A percentile compares a stretch with the other conserved stretches of the same genome.
phyloP scores from a whole-genome alignment of 35 echinoderm and acorn worm genomes.

The Chiridota heheva region DNA sequence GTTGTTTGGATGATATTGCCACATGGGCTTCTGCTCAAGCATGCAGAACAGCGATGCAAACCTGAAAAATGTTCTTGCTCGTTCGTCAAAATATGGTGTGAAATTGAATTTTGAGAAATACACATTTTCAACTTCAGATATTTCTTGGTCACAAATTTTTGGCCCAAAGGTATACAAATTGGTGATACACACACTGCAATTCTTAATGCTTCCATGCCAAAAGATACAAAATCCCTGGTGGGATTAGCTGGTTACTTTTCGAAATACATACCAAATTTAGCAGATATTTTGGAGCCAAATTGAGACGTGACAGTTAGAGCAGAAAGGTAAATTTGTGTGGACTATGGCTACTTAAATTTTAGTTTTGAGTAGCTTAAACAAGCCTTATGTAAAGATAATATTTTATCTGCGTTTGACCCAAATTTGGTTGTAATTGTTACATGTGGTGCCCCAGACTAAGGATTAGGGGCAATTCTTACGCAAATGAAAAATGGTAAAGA shows the following conservation, averaged over 20 bases:
- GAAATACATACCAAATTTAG: constrained; percentile 34
- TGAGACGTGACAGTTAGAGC: background rate
- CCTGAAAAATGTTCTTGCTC: background rate
- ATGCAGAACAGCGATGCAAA: constrained; percentile 6
- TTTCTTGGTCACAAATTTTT: background rate
- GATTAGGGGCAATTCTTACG: constrained; percentile 45
- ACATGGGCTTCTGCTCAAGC: background rate
- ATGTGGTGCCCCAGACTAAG: constrained; percentile 57
- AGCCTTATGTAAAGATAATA: background rate
- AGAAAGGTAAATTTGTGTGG: background rate
- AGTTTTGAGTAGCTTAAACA: background rate
- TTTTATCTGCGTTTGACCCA: constrained; percentile 36
- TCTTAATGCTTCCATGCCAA: background rate
- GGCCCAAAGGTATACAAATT: background rate
- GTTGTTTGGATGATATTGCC: background rate
- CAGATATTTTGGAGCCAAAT: constrained; percentile 29
- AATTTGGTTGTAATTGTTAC: constrained; percentile 26
- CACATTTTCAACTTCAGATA: constrained; percentile 9
- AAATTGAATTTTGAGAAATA: constrained; percentile 17
- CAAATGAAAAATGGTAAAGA: constrained; percentile 52
- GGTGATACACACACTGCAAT: constrained; percentile 2
- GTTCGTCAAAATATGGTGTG: background rate
- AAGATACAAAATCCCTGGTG: background rate
- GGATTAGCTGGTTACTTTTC: constrained; percentile 35
- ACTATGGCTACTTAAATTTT: background rate